Evolutionary conservation across 2,888 invertebrate species (phyloP).

Genomic region (Lypha dubia): DNA sequence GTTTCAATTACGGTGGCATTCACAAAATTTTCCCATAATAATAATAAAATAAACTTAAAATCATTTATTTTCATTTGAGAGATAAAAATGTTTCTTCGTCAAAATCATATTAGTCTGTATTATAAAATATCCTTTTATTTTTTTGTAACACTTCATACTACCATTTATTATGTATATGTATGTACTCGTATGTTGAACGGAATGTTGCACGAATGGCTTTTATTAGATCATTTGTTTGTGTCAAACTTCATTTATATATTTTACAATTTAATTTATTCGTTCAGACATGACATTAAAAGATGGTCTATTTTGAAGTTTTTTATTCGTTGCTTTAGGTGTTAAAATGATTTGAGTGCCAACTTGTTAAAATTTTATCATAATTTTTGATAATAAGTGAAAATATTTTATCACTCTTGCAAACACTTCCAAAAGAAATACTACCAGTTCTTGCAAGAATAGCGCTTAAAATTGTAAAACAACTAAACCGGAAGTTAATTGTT

Average conservation of each 20-base stretch:
- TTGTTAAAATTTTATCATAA: conserved; percentile 39
- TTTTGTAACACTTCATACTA: no score
- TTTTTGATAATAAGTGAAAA: no score
- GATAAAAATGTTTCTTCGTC: conserved; percentile 45
- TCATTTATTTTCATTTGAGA: conserved; percentile 66
- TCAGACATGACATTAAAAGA: conserved; percentile 13
- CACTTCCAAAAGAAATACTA: not conserved
- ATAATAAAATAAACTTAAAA: conserved; percentile 54
- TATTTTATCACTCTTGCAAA: conserved; percentile 33
- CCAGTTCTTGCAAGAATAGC: no score
- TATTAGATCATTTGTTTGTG: conserved; percentile 58
- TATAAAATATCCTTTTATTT: conserved; percentile 44
- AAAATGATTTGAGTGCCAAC: not conserved
- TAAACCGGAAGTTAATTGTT: conserved; percentile 48
- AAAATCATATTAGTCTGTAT: not conserved
- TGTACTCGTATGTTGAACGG: not conserved
- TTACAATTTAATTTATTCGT: conserved; percentile 28
- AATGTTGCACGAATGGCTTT: not conserved
- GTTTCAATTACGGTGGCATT: conserved; percentile 19
- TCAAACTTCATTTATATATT: conserved; percentile 62
- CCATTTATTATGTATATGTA: no score
- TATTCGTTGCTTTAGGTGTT: conserved; percentile 54
- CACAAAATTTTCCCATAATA: conserved; percentile 59
- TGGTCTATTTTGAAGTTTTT: not conserved
- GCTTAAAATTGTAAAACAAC: not conserved